phyloP scores from a whole-genome alignment of 2,888 invertebrate species.

The Eilema sororculum region DNA sequence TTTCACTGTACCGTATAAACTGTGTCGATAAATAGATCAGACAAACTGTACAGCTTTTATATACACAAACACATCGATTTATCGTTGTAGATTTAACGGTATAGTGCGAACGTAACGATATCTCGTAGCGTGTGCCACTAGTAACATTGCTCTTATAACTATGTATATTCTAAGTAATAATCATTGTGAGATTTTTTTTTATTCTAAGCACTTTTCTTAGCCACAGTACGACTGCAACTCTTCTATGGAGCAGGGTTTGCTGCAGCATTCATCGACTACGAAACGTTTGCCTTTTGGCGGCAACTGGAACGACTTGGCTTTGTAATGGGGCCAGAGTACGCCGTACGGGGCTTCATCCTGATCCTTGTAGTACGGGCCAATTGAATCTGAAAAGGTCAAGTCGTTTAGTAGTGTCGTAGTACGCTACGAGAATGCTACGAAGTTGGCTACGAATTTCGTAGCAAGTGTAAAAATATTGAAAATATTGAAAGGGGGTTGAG shows the following conservation, averaged over 20 bases:
- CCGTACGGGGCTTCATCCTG: slow-evolving; percentile 53
- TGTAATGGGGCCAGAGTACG: slow-evolving; percentile 65
- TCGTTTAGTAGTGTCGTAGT: neutral
- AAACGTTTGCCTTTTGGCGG: slow-evolving; percentile 61
- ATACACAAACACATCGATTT: no score
- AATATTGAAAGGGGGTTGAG: no score
- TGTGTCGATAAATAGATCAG: no score
- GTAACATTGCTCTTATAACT: no score
- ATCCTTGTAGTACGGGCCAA: slow-evolving; percentile 64
- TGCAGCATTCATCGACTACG: slow-evolving; percentile 72
- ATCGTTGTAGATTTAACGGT: no score
- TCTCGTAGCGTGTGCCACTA: no score
- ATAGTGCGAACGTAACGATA: no score
- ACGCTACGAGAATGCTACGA: neutral
- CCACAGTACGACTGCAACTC: slow-evolving; percentile 67
- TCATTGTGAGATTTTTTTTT: neutral
- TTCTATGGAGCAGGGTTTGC: slow-evolving; percentile 66
- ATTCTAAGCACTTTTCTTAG: neutral
- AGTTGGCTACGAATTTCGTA: neutral
- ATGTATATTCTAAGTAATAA: neutral
- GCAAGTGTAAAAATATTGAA: neutral
- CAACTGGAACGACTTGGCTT: slow-evolving; percentile 54
- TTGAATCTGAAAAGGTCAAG: slow-evolving; percentile 52
- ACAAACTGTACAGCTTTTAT: no score
- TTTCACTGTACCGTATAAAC: no score